These are phyloP conservation scores for Podarcis lilfordi DNA, from an alignment of 2,797 vertebrate species.

Conservation along the genomic window DNA sequence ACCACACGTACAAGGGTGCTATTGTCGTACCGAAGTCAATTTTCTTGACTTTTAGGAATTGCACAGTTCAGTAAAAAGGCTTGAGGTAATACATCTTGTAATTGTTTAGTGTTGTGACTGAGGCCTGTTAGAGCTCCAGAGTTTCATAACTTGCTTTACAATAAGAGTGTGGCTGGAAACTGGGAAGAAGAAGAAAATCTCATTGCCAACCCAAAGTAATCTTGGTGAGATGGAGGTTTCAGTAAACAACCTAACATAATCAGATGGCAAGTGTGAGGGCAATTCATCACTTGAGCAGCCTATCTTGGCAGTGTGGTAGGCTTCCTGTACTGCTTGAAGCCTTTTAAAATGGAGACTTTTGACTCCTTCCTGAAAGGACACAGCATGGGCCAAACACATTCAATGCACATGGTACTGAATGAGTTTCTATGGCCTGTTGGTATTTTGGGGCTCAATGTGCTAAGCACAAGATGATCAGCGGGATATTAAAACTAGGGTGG, in stretches of 20 bases:
- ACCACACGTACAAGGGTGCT: constrained; percentile 3
- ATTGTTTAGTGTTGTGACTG: constrained; percentile 35
- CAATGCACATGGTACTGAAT: not conserved
- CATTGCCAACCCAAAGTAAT: constrained; percentile 18
- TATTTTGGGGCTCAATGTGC: not conserved
- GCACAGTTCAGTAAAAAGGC: constrained; percentile 26
- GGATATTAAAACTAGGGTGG: not conserved
- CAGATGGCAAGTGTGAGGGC: constrained; percentile 27
- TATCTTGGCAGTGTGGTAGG: not conserved
- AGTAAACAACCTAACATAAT: constrained; percentile 34
- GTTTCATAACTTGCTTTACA: constrained; percentile 38
- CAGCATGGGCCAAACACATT: not conserved
- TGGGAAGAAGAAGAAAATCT: not conserved
- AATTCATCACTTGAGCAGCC: constrained; percentile 28
- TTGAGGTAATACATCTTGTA: constrained; percentile 30
- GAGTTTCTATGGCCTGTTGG: not conserved
- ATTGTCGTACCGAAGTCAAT: constrained; percentile 50
- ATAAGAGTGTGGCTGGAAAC: constrained; percentile 11
- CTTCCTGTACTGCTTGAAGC: not conserved
- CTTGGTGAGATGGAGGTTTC: constrained; percentile 10
- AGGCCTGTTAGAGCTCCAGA: constrained; percentile 15
- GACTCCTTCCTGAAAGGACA: not conserved
- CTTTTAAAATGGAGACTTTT: not conserved
- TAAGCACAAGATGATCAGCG: not conserved
- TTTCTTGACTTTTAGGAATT: constrained; percentile 41